Base-by-base conservation (phyloP, 2,888 invertebrate genomes). In the Rhagophthalmus giganteus region DNA sequence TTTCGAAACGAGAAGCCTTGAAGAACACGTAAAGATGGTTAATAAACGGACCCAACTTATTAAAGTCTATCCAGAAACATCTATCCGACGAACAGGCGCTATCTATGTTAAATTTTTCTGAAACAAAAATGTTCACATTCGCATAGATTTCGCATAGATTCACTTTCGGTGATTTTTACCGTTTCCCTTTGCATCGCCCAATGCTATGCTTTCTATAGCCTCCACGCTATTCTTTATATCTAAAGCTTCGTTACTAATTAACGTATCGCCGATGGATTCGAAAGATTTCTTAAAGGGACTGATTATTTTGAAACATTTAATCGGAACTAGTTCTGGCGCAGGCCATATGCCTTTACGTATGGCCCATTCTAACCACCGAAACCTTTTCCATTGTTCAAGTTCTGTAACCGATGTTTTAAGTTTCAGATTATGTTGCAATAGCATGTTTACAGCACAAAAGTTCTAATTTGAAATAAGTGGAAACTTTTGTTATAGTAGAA, bases 331-430 rank as follows among this genome's bases (percentile, higher is more conserved):
- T 14, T 63, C 59, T 10, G 67, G 63, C 1, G 61, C 60, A 4
- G 64, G 57, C 54, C 69, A 63, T 5, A 72, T 47, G 1, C 74
- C 74, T 26, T 69, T 66, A 2, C 61, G 48, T 7, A 70, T 67
- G 2, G 77, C 77, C 78, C 78, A 79, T 25, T 70, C 66, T 30
- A 76, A 45, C 75, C 77, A 78, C 3, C 78, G 71, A 58, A 71
- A 72, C 3, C 68, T 54, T 61, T 78, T 77, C 78, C 78, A 79
- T 15, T 63, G 59, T 6, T 71, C 68, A 30, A 73, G 60, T 13
- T 72, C 73, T 70, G 34, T 12, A 38, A n/a, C n/a, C n/a, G n/a
- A n/a, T n/a, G n/a, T n/a, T n/a, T n/a, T n/a, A n/a, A n/a, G n/a
- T n/a, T n/a, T n/a, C n/a, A n/a, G n/a, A n/a, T n/a, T n/a, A n/a